These are phyloP conservation scores for Tenualosa ilisha DNA, from an alignment of 2,797 vertebrate species.

Conservation along the genomic window DNA sequence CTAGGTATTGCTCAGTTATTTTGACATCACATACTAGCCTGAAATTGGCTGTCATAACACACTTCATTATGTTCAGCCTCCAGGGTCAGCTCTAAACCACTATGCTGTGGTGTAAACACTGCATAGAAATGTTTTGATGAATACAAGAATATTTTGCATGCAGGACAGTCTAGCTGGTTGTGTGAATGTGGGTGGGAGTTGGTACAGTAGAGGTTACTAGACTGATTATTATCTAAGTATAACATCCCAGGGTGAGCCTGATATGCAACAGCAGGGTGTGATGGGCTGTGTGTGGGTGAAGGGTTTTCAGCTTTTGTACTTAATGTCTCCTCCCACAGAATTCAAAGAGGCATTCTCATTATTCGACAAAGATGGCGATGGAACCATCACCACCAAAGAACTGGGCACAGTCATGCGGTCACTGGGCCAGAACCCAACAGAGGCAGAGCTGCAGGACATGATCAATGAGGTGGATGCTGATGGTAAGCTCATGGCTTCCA, in stretches of 20 bases:
- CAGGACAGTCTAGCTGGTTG: background rate
- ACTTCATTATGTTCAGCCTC: background rate
- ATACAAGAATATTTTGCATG: background rate
- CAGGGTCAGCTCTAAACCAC: background rate
- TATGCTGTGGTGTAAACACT: conserved; percentile 1
- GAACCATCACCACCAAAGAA: conserved; percentile 83
- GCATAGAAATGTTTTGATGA: background rate
- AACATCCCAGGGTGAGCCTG: background rate
- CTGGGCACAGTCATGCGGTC: conserved; percentile 87
- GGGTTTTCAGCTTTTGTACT: background rate
- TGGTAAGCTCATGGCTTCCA: conserved; percentile 66
- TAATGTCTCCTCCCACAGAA: conserved; percentile 54
- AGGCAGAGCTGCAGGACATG: conserved; percentile 85
- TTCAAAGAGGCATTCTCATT: conserved; percentile 89
- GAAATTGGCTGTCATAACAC: background rate
- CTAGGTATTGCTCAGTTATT: background rate
- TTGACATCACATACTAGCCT: background rate
- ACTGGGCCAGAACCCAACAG: conserved; percentile 86
- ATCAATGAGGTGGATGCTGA: conserved; percentile 83
- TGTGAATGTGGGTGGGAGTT: background rate
- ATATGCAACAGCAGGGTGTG: background rate
- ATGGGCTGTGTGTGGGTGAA: background rate
- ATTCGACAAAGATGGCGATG: conserved; percentile 86
- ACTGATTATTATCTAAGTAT: background rate
- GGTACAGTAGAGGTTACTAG: background rate